A percentile compares a stretch with the other conserved stretches of the same genome.
Conservation (phyloP, 2,797 vertebrate genomes). For the Ptychobarbus kaznakovi region DNA sequence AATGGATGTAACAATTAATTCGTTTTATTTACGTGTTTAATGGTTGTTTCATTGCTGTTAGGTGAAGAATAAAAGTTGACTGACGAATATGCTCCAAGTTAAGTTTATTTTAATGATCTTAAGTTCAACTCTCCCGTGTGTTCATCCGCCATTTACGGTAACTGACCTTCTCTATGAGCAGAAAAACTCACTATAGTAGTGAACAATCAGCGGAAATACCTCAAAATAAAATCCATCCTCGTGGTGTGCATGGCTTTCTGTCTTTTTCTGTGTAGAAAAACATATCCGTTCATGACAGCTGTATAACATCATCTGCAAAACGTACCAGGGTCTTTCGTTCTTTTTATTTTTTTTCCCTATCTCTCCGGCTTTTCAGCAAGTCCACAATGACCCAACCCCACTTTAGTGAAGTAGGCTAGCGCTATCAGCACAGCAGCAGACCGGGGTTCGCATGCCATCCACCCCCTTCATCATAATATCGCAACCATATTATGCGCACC, state of each 20-base stretch:
- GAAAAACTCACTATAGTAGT: constrained; percentile 94
- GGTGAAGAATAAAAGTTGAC: constrained; percentile 30
- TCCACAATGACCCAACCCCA: constrained; percentile 82
- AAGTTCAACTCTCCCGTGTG: constrained; percentile 45
- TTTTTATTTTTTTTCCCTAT: constrained; percentile 62
- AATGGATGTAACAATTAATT: neutral
- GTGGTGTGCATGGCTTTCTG: constrained; percentile 75
- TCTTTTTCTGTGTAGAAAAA: constrained; percentile 78
- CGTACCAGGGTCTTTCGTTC: constrained; percentile 63
- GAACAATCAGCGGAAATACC: constrained; percentile 99
- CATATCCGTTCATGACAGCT: constrained; percentile 81
- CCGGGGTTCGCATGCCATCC: constrained; percentile 76
- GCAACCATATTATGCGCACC: constrained; percentile 87
- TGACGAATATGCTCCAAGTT: neutral
- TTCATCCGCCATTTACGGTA: constrained; percentile 61
- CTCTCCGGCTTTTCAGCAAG: constrained; percentile 64
- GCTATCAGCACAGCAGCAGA: constrained; percentile 89
- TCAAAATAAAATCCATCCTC: constrained; percentile 99
- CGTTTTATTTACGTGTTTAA: neutral
- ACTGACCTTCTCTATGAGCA: constrained; percentile 90
- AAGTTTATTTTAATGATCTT: constrained; percentile 42
- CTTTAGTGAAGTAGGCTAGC: constrained; percentile 86
- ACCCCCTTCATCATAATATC: constrained; percentile 91
- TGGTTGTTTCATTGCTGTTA: neutral
- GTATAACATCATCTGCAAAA: constrained; percentile 75